These are phyloP conservation scores for Otolemur garnettii DNA, from an alignment of 2,113 vertebrate genomes.

Conservation along the genomic window DNA sequence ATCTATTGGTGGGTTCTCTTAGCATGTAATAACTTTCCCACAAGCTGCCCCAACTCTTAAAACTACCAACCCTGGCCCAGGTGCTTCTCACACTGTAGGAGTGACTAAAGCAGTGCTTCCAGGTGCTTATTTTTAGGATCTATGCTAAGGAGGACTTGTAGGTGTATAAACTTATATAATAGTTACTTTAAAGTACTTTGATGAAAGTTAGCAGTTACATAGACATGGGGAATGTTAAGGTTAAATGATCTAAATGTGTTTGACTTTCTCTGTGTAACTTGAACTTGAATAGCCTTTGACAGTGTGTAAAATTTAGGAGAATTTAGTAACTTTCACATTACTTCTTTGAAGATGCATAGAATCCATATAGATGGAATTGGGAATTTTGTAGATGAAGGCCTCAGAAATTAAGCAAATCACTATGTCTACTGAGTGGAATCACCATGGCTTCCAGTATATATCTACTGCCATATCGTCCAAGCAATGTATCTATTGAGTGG, in stretches of 20 bases:
- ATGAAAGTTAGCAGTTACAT: background rate
- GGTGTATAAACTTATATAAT: background rate
- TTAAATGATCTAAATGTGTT: constrained; percentile 64
- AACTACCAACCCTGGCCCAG: background rate
- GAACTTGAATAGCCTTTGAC: constrained; percentile 36
- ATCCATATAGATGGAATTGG: background rate
- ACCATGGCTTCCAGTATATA: background rate
- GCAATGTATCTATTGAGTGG: background rate
- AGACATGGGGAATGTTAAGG: constrained; percentile 17
- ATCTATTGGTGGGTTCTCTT: background rate
- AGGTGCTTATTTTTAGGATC: constrained; percentile 31
- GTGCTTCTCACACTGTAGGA: background rate
- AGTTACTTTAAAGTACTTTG: constrained; percentile 41
- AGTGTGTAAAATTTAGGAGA: background rate
- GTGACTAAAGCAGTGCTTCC: background rate
- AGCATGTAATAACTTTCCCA: background rate
- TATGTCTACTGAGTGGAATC: background rate
- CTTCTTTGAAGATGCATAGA: background rate
- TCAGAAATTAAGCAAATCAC: constrained; percentile 39
- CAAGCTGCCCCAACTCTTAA: background rate
- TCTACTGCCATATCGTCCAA: background rate
- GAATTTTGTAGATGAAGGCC: background rate
- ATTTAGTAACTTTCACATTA: background rate
- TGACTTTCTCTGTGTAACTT: constrained; percentile 57
- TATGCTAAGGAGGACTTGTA: constrained; percentile 1